phyloP scores from a whole-genome alignment of 2,888 invertebrate species.

The Lottia gigantea region DNA sequence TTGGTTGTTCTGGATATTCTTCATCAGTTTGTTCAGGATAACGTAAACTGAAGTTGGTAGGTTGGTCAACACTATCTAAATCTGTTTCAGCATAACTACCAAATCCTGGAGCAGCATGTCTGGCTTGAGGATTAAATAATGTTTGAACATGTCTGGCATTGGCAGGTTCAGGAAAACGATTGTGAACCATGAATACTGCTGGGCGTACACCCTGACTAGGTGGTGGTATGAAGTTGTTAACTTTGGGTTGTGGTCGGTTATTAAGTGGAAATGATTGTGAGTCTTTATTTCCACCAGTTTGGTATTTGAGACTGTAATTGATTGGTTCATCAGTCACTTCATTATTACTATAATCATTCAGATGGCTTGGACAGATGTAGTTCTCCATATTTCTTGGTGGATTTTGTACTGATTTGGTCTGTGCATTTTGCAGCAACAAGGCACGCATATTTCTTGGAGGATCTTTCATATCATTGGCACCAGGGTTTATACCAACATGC shows the following conservation, averaged over 20 bases:
- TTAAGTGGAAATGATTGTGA: constrained; percentile 19
- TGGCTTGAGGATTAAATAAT: constrained; percentile 1
- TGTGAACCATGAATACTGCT: constrained; percentile 29
- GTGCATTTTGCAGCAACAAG: constrained; percentile 9
- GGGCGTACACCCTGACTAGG: constrained; percentile 24
- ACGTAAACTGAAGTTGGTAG: constrained; percentile 89
- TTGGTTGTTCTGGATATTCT: constrained; percentile 45
- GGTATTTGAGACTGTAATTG: constrained; percentile 56
- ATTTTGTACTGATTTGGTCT: constrained; percentile 22
- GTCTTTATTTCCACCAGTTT: constrained; percentile 23
- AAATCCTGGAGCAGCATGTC: constrained; percentile 12
- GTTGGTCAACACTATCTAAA: constrained; percentile 75
- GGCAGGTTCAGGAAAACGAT: constrained; percentile 27
- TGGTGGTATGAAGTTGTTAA: constrained; percentile 18
- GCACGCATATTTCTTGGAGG: constrained; percentile 16
- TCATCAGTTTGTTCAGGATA: constrained; percentile 85
- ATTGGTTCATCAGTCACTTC: constrained; percentile 53
- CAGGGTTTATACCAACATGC: constrained; percentile 55
- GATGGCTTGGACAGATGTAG: neutral
- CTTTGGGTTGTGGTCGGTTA: constrained; percentile 19
- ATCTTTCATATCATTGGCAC: constrained; percentile 14
- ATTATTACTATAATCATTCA: constrained; percentile 6
- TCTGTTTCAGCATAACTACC: constrained; percentile 81
- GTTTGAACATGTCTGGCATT: constrained; percentile 18
- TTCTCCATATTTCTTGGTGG: constrained; percentile 15